These are phyloP conservation scores for Lucilia cuprina DNA, from an alignment of 1,140 invertebrate species.

Conservation along the genomic window DNA sequence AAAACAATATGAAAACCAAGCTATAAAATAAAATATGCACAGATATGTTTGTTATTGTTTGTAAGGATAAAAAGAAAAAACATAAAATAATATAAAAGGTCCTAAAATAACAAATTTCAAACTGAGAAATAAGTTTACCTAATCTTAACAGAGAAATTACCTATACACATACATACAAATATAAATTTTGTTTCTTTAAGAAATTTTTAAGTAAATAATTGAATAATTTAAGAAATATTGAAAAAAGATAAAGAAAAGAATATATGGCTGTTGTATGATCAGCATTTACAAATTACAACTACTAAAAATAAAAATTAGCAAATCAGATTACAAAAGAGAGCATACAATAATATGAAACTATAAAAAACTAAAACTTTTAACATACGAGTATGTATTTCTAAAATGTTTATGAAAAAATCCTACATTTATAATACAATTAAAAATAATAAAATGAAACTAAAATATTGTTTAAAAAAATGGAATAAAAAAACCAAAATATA, in stretches of 20 bases:
- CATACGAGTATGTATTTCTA: not conserved
- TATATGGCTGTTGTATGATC: not conserved
- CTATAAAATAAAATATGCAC: not conserved
- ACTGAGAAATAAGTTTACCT: not conserved
- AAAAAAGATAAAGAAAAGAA: not conserved
- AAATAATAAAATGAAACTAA: not conserved
- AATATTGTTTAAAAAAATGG: not conserved
- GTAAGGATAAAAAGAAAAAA: too few relatives aligned
- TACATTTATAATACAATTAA: conserved; percentile 2
- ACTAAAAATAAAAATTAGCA: not conserved
- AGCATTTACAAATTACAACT: not conserved
- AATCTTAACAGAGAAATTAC: not conserved
- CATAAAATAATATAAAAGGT: too few relatives aligned
- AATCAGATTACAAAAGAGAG: not conserved
- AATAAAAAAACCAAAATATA: not conserved
- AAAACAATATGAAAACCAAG: not conserved
- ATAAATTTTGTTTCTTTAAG: not conserved
- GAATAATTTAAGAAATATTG: too few relatives aligned
- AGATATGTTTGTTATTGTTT: not conserved
- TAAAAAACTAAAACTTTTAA: not conserved
- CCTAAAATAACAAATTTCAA: too few relatives aligned
- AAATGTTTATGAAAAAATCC: not conserved
- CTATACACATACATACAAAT: not conserved
- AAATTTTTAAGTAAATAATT: not conserved
- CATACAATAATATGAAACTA: not conserved